A percentile compares a stretch with the other conserved stretches of the same genome.
Evolutionary conservation across 2,797 vertebrate genomes (phyloP).

Genomic region (Pseudomugil gertrudae): DNA sequence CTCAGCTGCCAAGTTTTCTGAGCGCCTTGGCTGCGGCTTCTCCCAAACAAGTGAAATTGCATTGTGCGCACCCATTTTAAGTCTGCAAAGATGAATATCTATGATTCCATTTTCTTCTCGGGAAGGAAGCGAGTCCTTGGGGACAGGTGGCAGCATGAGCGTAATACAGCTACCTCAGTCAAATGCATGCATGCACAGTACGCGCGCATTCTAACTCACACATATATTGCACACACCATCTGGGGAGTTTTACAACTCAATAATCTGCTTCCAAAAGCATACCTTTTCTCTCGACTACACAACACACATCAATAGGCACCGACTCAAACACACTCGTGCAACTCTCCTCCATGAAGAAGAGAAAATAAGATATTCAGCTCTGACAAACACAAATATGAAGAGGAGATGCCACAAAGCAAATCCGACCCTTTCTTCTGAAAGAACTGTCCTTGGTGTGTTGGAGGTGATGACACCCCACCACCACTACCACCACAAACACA

Average conservation of each 20-base stretch:
- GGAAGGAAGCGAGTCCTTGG: slow-evolving; percentile 51
- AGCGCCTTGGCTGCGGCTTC: slow-evolving; percentile 53
- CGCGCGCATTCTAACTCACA: slow-evolving; percentile 9
- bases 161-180: slow-evolving; percentile 42
- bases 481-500: slow-evolving; percentile 14
- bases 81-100: slow-evolving; percentile 71
- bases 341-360: slow-evolving; percentile 37
- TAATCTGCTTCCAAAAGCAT: slow-evolving; percentile 70
- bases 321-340: slow-evolving; percentile 20
- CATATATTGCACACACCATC: slow-evolving; percentile 50
- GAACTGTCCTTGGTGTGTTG: slow-evolving; percentile 32
- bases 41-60: slow-evolving; percentile 69
- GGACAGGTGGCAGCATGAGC: slow-evolving; percentile 59
- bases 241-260: slow-evolving; percentile 73
- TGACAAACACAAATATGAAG: slow-evolving; percentile 27
- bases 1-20: slow-evolving; percentile 68
- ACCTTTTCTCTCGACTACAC: slow-evolving; percentile 44
- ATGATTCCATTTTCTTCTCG: slow-evolving; percentile 60
- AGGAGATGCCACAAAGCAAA: slow-evolving; percentile 52
- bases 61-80: slow-evolving; percentile 60
- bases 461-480: slow-evolving; percentile 8
- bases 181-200: slow-evolving; percentile 46
- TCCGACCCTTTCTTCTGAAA: slow-evolving; percentile 33
- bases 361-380: slow-evolving; percentile 57
- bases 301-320: slow-evolving; percentile 57